phyloP scores from a whole-genome alignment of 2,113 vertebrate genomes.

The Sapayoa aenigma region DNA sequence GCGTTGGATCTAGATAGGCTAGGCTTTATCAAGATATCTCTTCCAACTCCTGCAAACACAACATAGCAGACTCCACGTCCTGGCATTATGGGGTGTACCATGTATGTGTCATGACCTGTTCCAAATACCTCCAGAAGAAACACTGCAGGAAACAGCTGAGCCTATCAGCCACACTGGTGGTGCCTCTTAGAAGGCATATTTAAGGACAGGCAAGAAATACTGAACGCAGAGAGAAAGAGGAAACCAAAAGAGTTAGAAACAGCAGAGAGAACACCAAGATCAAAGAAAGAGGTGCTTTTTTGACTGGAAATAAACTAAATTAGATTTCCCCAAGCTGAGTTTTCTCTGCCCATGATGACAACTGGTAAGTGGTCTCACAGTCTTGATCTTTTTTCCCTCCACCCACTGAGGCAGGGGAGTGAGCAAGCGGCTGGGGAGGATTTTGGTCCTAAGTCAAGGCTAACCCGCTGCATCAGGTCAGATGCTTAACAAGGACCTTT shows the following conservation, averaged over 20 bases:
- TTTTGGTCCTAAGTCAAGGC: background rate
- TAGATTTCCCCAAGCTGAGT: background rate
- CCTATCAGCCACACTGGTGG: rapidly evolving
- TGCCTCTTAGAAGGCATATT: background rate
- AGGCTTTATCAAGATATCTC: background rate
- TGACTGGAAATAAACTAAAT: background rate
- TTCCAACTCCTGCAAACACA: background rate
- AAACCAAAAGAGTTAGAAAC: background rate
- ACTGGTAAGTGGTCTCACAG: background rate
- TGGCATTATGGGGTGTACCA: rapidly evolving
- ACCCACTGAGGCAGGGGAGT: rapidly evolving
- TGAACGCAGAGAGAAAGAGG: background rate
- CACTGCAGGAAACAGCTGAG: background rate
- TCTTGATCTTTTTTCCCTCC: background rate
- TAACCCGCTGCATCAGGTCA: background rate
- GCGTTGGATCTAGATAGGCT: background rate
- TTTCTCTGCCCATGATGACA: background rate
- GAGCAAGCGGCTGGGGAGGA: background rate
- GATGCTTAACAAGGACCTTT: background rate
- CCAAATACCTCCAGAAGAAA: background rate
- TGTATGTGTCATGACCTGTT: rapidly evolving
- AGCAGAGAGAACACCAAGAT: background rate
- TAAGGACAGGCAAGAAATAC: background rate
- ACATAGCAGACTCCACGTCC: background rate
- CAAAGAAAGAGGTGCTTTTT: background rate